Evolutionary conservation across 2,113 vertebrate genomes (phyloP), one percentile per base, ranked within the genome.

Genomic region (Smithornis capensis): DNA sequence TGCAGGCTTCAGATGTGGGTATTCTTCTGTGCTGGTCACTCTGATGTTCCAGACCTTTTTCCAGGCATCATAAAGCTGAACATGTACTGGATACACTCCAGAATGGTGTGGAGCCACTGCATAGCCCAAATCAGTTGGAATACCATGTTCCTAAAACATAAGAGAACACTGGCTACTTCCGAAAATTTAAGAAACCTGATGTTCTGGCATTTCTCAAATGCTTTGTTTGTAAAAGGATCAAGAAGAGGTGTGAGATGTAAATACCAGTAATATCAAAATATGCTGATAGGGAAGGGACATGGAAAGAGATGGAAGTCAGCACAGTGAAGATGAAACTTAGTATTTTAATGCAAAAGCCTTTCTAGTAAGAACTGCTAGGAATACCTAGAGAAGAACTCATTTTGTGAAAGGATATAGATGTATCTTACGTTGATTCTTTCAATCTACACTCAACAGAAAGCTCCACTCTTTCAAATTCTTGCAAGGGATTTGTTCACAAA

Each of bases 11-110:
- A 99, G 98, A 92, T 99, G 99, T 16, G 99, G 99, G 82, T 99
- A 99, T 85, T 99, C 99, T 90, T 99, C 99, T 6, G 99, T 99
- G 98, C 99, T 99, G 94, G 99, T 99, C 95, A 99, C 99, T 96
- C 98, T 97, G 95, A 99, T 99, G 89, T 98, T 98, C 99, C 99
- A 99, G 64, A 99, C 99, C 50, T 98, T 99, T 90, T 99, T 99
- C 99, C 99, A 99, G 24, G 99, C 99, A 92, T 99, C 99, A 37
- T 99, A 99, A 77, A 99, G 99, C 78, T 99, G 99, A 81, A 99
- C 98, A 1, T 99, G 99, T 6, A 99, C 99, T 15, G 99, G 99
- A 95, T 99, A 99, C 78, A 99, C 99, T 4, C 99, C 99, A 0
- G 99, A 99, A 89, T 99, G 99, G 95, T 99, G 99, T 21, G 99